Evolutionary conservation across 2,888 invertebrate genomes (phyloP).

Genomic region (Drosophila aldrichi): DNA sequence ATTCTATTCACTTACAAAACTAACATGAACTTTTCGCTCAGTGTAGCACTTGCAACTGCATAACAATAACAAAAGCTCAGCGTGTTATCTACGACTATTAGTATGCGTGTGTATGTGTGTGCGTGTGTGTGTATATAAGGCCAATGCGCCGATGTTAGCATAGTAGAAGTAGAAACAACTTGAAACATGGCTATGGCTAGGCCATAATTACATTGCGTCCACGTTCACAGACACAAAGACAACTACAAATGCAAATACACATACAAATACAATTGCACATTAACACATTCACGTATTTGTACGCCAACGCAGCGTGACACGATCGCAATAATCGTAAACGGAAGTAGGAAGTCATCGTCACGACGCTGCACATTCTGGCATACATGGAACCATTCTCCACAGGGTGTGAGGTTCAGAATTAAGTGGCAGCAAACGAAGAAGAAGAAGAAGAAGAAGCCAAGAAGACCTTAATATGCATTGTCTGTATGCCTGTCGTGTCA

Average conservation of each 20-base stretch:
- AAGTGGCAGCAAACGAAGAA: too few species aligned
- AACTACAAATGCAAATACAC: not conserved
- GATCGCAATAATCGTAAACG: conserved; percentile 50
- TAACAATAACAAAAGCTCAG: conserved; percentile 47
- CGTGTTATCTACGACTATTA: conserved; percentile 27
- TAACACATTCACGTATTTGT: conserved; percentile 29
- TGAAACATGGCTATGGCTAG: conserved; percentile 43
- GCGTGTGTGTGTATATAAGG: conserved; percentile 25
- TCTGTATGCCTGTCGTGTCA: conserved; percentile 32
- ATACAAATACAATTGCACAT: conserved; percentile 8
- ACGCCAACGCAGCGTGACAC: conserved; percentile 65
- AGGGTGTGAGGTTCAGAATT: not conserved
- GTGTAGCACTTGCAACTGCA: conserved; percentile 40
- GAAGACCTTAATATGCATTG: conserved; percentile 42
- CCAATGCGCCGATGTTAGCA: conserved; percentile 52
- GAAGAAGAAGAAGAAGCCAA: not conserved
- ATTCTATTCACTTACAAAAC: not conserved
- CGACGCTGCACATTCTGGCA: conserved; percentile 52
- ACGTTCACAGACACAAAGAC: conserved; percentile 18
- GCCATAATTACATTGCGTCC: conserved; percentile 48
- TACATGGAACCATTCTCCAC: conserved; percentile 28
- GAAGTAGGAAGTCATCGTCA: conserved; percentile 66
- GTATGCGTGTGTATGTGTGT: not conserved
- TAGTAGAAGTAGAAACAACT: conserved; percentile 20
- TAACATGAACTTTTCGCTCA: conserved; percentile 15